These are phyloP conservation scores for Trididemnum nubilum DNA, from an alignment of 23 tunicate genomes.

Conservation along the genomic window DNA sequence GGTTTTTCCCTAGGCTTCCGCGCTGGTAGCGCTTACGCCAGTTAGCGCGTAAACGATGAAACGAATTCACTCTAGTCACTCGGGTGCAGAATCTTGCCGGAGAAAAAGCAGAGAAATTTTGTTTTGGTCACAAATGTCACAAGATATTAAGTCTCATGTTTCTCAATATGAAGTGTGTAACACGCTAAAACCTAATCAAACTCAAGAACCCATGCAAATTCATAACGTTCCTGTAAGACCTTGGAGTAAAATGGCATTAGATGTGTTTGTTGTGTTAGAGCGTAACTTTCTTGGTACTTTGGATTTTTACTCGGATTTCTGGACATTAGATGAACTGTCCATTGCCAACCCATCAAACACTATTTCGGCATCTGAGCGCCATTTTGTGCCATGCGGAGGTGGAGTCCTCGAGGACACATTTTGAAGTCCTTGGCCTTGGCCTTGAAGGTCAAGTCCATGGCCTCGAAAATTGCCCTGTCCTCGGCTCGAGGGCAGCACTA, in stretches of 20 bases:
- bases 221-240: not conserved
- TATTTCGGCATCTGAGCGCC: not conserved
- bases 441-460: too few relatives aligned
- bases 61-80: conserved; percentile 12
- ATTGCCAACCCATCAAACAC: not conserved
- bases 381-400: not conserved
- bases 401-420: too few relatives aligned
- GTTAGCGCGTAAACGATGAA: too few relatives aligned
- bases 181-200: not conserved
- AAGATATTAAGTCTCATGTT: not conserved
- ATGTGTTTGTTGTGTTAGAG: not conserved
- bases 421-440: too few relatives aligned
- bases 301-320: conserved; percentile 1
- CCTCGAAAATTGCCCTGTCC: too few relatives aligned
- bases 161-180: conserved; percentile 11
- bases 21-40: too few relatives aligned
- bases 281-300: not conserved
- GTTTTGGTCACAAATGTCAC: conserved; percentile 14
- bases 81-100: conserved; percentile 3
- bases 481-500: too few relatives aligned
- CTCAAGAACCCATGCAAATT: not conserved
- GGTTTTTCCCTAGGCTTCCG: too few relatives aligned
- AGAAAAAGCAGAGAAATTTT: not conserved
- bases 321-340: not conserved
- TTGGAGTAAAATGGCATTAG: conserved; percentile 5